Evolutionary conservation across 1,140 invertebrate species (phyloP), one percentile per base, ranked within the genome.

Genomic region (Venustaconcha ellipsiformis): DNA sequence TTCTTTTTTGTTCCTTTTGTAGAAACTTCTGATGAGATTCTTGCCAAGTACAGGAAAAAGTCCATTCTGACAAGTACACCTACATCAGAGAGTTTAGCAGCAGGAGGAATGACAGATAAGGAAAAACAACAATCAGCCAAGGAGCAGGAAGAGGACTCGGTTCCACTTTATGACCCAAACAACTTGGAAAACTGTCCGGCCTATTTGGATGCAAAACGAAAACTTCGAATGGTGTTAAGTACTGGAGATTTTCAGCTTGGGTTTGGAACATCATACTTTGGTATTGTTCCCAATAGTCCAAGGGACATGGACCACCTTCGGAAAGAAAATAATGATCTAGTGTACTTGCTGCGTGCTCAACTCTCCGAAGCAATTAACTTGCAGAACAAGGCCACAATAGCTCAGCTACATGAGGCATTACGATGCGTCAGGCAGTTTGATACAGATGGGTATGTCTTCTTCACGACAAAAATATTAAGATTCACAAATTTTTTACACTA

Each of bases 11-110:
- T 23, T 65, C 55, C 20, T 65, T 68, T 77, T 82, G 66, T 80
- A 92, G 95, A 96, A 89, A 93, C 93, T 59, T 93, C 95, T 17
- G 97, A 99, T 86, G 97, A 98, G 85, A 99, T 99, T 84, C 92
- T 99, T 79, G 96, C 95, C 37, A 99, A 98, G 87, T 99, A 99
- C 89, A 92, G 97, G 18, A 93, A 95, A 66, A 96, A 97, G 59
- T 62, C 80, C 63, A 74, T 71, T 57, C 26, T 74, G 55, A 73
- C 67, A 18, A 70, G 73, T 57, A 74, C 72, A 15, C 76, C 72
- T 23, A 80, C 23, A 48, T 4, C 60, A 18, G 65, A 75, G 26
- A 56, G 48, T 30, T 26, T 76, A 56, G 59, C 26, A 1, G 71
- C 59, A 58, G 60, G 63, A 14, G 37, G n/a, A n/a, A 15, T 66